phyloP scores from a whole-genome alignment of 2,113 vertebrate species.

The Rhineura floridana region DNA sequence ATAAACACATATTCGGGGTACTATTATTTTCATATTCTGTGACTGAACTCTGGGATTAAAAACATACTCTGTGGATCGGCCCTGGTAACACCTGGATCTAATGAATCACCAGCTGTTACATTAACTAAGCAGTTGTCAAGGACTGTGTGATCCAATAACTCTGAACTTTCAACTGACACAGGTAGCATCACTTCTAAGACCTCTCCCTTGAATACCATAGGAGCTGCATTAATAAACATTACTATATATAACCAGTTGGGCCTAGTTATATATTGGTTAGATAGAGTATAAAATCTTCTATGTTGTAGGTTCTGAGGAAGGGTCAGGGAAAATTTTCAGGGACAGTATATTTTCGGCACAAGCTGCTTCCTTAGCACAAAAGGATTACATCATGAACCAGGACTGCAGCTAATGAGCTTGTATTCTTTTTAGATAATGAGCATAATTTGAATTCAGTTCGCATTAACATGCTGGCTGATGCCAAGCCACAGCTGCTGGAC shows the following conservation, averaged over 20 bases:
- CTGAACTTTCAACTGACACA: not conserved
- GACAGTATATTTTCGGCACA: not conserved
- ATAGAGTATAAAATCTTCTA: not conserved
- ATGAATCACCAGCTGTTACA: not conserved
- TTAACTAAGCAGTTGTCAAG: not conserved
- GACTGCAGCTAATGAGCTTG: not conserved
- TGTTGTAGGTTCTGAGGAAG: not conserved
- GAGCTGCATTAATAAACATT: not conserved
- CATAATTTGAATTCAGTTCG: constrained; percentile 11
- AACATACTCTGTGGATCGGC: not conserved
- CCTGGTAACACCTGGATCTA: not conserved
- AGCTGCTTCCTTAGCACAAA: not conserved
- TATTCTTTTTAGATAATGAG: constrained; percentile 26
- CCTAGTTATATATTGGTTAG: not conserved
- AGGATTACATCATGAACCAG: not conserved
- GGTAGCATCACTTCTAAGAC: not conserved
- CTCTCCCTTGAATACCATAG: not conserved
- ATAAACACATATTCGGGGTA: not conserved
- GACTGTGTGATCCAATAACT: not conserved
- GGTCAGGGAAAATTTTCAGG: not conserved
- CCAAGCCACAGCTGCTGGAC: constrained; percentile 16
- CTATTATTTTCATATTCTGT: not conserved
- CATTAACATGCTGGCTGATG: not conserved
- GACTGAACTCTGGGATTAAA: not conserved
- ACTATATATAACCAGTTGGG: not conserved